These are phyloP conservation scores for Melikaiella ostensackeni DNA, from an alignment of 2,888 invertebrate genomes.

Conservation along the genomic window DNA sequence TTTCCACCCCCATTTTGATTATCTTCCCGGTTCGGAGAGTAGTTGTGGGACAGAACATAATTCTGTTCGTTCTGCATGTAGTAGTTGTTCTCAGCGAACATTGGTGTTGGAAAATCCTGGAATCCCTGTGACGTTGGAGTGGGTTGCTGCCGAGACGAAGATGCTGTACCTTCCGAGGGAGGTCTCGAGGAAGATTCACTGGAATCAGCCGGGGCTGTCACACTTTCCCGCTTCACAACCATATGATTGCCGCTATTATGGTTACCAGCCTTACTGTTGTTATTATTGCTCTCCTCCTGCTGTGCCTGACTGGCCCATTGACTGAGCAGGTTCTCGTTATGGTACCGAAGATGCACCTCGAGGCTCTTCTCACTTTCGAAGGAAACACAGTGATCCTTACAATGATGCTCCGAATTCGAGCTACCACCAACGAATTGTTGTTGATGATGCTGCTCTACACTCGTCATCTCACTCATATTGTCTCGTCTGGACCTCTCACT, in stretches of 20 bases:
- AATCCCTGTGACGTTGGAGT: slow-evolving; percentile 73
- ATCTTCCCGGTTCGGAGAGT: slow-evolving; percentile 78
- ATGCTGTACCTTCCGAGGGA: slow-evolving; percentile 81
- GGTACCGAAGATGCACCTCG: slow-evolving; percentile 89
- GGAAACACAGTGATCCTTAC: slow-evolving; percentile 87
- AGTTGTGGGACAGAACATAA: slow-evolving; percentile 76
- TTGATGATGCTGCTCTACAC: slow-evolving; percentile 67
- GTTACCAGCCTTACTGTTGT: slow-evolving; percentile 77
- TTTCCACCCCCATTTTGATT: slow-evolving; percentile 64
- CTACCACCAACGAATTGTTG: slow-evolving; percentile 62
- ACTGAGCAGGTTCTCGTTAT: slow-evolving; percentile 86
- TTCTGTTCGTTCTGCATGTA: slow-evolving; percentile 71
- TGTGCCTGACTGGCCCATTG: slow-evolving; percentile 84
- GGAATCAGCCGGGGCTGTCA: slow-evolving; percentile 85
- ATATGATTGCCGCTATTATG: slow-evolving; percentile 78
- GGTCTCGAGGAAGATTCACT: slow-evolving; percentile 82
- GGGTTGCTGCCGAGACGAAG: slow-evolving; percentile 81
- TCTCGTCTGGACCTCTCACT: slow-evolving; percentile 48
- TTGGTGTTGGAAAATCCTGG: slow-evolving; percentile 58
- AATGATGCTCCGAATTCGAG: slow-evolving; percentile 83
- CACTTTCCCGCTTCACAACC: slow-evolving; percentile 77
- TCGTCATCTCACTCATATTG: slow-evolving; percentile 68
- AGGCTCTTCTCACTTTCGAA: slow-evolving; percentile 88
- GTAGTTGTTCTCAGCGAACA: slow-evolving; percentile 65
- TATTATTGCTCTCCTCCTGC: slow-evolving; percentile 84